Percentiles rank a stretch among this genome's conserved stretches.
Evolutionary conservation across 2,113 vertebrate species (phyloP).

Genomic region (Chionomys nivalis): DNA sequence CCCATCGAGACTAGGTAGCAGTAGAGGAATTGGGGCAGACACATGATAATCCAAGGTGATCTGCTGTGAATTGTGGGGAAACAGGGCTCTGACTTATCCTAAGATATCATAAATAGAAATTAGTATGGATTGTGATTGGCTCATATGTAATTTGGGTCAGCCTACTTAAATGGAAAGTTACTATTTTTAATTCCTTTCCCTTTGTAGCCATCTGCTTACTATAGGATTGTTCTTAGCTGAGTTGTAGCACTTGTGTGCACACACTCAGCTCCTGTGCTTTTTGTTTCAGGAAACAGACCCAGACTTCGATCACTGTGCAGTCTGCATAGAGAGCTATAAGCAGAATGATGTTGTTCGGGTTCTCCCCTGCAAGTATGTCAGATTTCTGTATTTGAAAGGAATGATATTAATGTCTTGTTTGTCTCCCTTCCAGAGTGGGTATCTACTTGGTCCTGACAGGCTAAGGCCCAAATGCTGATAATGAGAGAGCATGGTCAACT

Average conservation of each 20-base stretch:
- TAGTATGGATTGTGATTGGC: not conserved
- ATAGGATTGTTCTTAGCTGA: not conserved
- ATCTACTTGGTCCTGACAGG: not conserved
- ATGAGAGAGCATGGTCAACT: not conserved
- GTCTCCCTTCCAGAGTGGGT: not conserved
- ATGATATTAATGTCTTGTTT: not conserved
- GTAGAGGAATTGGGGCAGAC: rapidly evolving
- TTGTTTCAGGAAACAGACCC: slow-evolving; percentile 95
- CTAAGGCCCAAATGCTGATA: rapidly evolving
- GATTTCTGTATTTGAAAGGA: not conserved
- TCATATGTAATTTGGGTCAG: not conserved
- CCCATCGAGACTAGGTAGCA: not conserved
- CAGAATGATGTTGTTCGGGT: slow-evolving; percentile 97
- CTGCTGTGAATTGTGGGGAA: not conserved
- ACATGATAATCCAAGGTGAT: not conserved
- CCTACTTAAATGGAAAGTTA: not conserved
- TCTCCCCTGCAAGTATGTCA: slow-evolving; percentile 97
- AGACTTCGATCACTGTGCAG: slow-evolving; percentile 98
- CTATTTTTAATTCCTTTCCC: not conserved
- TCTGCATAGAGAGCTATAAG: slow-evolving; percentile 98
- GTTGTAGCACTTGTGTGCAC: not conserved
- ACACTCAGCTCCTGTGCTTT: slow-evolving; percentile 71
- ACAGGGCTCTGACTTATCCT: not conserved
- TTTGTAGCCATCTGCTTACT: not conserved
- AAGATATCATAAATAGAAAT: slow-evolving; percentile 27